These are phyloP conservation scores for Ceyx margarethae DNA, from an alignment of 2,113 vertebrate species.

Conservation along the genomic window DNA sequence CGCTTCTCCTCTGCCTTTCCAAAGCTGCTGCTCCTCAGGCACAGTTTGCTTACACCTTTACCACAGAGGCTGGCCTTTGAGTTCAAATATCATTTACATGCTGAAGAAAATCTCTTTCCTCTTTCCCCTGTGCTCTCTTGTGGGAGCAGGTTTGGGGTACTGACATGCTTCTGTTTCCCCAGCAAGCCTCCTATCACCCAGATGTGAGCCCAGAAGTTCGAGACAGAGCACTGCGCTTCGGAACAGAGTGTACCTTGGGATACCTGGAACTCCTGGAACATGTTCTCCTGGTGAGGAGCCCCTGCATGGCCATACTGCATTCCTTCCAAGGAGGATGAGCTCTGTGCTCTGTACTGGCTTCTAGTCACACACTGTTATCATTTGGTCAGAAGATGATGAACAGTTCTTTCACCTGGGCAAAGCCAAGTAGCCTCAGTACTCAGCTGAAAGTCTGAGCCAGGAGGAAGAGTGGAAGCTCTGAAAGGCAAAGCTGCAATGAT, in stretches of 20 bases:
- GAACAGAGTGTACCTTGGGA: conserved; percentile 89
- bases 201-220: conserved; percentile 87
- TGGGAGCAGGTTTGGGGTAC: not conserved
- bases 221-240: conserved; percentile 84
- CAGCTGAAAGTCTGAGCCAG: not conserved
- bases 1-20: not conserved
- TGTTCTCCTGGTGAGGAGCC: conserved; percentile 84
- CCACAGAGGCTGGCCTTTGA: not conserved
- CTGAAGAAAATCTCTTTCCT: not conserved
- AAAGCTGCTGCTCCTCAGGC: not conserved
- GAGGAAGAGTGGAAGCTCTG: not conserved
- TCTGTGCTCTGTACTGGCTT: not conserved
- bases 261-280: conserved; percentile 94
- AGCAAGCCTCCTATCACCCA: conserved; percentile 92
- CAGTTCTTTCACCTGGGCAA: not conserved
- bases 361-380: not conserved
- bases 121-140: not conserved
- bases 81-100: not conserved
- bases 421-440: not conserved
- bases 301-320: rapidly evolving
- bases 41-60: not conserved
- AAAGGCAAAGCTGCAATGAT: not conserved
- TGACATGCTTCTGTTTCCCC: conserved; percentile 3
- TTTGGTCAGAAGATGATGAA: not conserved
- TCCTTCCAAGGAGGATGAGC: not conserved